These are phyloP conservation scores for Aulostomus chinensis DNA, from an alignment of 2,797 vertebrate genomes.

Conservation along the genomic window DNA sequence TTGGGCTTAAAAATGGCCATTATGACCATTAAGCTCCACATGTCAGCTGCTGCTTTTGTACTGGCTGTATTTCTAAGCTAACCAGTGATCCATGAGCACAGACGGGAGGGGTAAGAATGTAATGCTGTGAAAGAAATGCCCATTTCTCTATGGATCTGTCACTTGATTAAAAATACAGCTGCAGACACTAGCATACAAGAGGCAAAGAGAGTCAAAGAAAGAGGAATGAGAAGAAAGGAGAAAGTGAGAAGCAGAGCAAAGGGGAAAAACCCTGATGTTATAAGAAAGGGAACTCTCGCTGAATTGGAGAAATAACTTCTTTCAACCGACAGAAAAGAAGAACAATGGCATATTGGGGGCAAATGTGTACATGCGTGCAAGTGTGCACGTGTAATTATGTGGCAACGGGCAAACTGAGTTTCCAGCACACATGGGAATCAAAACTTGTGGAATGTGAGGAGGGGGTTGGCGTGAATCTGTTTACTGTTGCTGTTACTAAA, in stretches of 20 bases:
- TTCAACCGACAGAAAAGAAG: slow-evolving; percentile 48
- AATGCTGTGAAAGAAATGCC: slow-evolving; percentile 87
- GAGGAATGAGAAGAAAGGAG: slow-evolving; percentile 64
- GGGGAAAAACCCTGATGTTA: slow-evolving; percentile 60
- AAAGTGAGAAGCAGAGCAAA: slow-evolving; percentile 67
- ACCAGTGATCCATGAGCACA: slow-evolving; percentile 98
- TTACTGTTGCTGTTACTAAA: slow-evolving; percentile 60
- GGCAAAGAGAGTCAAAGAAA: slow-evolving; percentile 69
- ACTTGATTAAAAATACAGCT: slow-evolving; percentile 96
- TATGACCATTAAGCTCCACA: slow-evolving; percentile 96
- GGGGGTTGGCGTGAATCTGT: slow-evolving; percentile 61
- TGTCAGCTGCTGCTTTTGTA: slow-evolving; percentile 98
- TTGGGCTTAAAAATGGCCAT: slow-evolving; percentile 99
- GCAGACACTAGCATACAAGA: slow-evolving; percentile 80
- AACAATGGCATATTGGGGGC: slow-evolving; percentile 43
- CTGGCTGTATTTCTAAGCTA: slow-evolving; percentile 96
- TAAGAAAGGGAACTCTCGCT: slow-evolving; percentile 63
- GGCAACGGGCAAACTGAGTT: slow-evolving; percentile 43
- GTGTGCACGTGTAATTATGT: slow-evolving; percentile 36
- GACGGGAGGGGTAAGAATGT: slow-evolving; percentile 95
- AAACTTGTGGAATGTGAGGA: slow-evolving; percentile 65
- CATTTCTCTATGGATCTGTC: slow-evolving; percentile 93
- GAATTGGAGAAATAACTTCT: slow-evolving; percentile 73
- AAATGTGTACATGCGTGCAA: slow-evolving; percentile 31
- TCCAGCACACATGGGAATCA: slow-evolving; percentile 59